Base-by-base conservation (phyloP, 2,797 vertebrate species). In the Holocentrus rufus region DNA sequence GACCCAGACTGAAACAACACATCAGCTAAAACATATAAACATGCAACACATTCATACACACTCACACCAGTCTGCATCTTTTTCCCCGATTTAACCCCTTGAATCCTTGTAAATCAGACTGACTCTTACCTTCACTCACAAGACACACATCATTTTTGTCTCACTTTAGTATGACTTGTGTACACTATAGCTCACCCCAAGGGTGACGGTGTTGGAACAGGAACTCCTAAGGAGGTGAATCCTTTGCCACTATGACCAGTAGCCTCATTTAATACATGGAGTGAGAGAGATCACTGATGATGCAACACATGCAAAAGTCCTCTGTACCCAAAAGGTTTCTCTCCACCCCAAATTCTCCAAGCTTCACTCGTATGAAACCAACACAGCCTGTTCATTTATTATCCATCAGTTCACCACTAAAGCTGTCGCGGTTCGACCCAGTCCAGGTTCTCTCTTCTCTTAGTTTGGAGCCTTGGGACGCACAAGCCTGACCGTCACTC, bases 1-100 rank as follows among this genome's bases (percentile, higher is more conserved):
- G 92, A 93, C 31, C 86, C 89, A 17, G 92, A 93, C 83, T 95
- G 88, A 92, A 13, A n/a, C 62, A 44, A 66, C 70, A 58, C 68
- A 58, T 57, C 55, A 6, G 6, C 68, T 67, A 20, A 61, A 63
- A 65, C 68, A 72, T 47, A 54, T 7, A 72, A 59, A 67, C 66
- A 31, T 72, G 71, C 47, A 77, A 65, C 72, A 42, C 65, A 56
- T 47, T 81, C 25, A 50, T 72, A 75, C 56, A 68, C 56, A 66
- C 31, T 55, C 77, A 61, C 52, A 60, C 54, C 50, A 42, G 68
- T 60, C 68, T 71, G 61, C 25, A 1, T 55, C 27, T 67, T 65
- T 59, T 31, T 30, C 67, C 62, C 56, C 67, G 65, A 76, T 66
- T 75, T 69, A 80, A 63, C 46, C 81, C 61, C 74, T 83, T 86